Conservation (phyloP, 1,140 invertebrate species). For the Liolophura sinensis region DNA sequence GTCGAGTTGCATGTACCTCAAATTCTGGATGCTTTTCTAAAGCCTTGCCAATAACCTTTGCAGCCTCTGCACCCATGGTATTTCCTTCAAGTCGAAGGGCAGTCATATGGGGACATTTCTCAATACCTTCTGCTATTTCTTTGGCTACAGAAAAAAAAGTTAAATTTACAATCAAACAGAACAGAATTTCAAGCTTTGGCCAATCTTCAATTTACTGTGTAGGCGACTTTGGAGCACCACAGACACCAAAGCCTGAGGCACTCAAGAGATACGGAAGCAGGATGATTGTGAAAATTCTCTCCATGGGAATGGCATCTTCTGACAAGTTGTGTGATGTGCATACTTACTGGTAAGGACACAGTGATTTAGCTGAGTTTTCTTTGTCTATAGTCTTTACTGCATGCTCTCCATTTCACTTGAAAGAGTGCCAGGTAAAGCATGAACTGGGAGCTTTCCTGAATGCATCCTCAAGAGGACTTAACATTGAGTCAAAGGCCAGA, state of each 20-base stretch:
- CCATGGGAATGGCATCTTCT: not conserved
- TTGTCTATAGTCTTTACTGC: too few species aligned
- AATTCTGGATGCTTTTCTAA: slow-evolving; percentile 76
- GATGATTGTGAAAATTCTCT: not conserved
- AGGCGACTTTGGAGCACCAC: not conserved
- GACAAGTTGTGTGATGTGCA: not conserved
- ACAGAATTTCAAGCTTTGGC: not conserved
- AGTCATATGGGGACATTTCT: slow-evolving; percentile 42
- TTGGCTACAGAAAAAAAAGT: slow-evolving; percentile 39
- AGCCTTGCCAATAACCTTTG: slow-evolving; percentile 79
- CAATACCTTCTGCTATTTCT: slow-evolving; percentile 49
- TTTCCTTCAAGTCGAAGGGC: slow-evolving; percentile 87
- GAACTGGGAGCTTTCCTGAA: too few species aligned
- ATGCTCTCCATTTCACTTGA: too few species aligned
- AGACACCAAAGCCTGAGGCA: not conserved
- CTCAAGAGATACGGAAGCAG: not conserved
- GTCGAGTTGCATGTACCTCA: slow-evolving; percentile 59
- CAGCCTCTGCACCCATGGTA: slow-evolving; percentile 87
- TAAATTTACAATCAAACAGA: not conserved
- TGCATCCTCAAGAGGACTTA: too few species aligned
- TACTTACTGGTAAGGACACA: not conserved
- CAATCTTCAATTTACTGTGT: too few species aligned
- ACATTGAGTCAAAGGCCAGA: too few species aligned
- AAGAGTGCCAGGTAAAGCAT: too few species aligned
- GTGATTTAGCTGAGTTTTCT: too few species aligned